A percentile compares a stretch with the other conserved stretches of the same genome.
Conservation (phyloP, 2,113 vertebrate genomes). For the Promerops cafer region DNA sequence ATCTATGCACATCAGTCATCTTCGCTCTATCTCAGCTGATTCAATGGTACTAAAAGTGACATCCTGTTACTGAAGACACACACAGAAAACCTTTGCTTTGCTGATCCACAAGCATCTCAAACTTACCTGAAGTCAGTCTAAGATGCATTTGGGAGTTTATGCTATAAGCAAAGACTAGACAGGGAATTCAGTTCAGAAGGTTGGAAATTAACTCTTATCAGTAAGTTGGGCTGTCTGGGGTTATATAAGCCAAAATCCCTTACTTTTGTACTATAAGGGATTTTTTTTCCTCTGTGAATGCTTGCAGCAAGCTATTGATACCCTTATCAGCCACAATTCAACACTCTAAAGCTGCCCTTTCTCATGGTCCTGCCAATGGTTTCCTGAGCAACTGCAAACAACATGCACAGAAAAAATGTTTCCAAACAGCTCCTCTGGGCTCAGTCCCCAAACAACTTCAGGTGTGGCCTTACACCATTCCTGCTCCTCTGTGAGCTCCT, state of each 20-base stretch:
- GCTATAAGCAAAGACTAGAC: not conserved
- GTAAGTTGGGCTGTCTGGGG: not conserved
- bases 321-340: not conserved
- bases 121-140: not conserved
- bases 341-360: not conserved
- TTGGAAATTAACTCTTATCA: not conserved
- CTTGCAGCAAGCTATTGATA: not conserved
- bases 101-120: not conserved
- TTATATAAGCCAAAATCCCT: not conserved
- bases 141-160: not conserved
- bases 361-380: not conserved
- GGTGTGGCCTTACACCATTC: not conserved
- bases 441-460: not conserved
- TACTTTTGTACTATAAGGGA: not conserved
- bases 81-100: not conserved
- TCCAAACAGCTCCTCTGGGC: not conserved
- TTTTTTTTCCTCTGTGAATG: not conserved
- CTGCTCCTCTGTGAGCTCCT: not conserved
- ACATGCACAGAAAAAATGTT: not conserved
- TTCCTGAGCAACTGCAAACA: not conserved
- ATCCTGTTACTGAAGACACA: not conserved
- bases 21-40: not conserved
- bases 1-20: not conserved
- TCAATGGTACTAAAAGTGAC: not conserved
- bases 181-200: not conserved